These are phyloP conservation scores for Athripsodes cinereus DNA, from an alignment of 2,888 invertebrate genomes.

Conservation along the genomic window DNA sequence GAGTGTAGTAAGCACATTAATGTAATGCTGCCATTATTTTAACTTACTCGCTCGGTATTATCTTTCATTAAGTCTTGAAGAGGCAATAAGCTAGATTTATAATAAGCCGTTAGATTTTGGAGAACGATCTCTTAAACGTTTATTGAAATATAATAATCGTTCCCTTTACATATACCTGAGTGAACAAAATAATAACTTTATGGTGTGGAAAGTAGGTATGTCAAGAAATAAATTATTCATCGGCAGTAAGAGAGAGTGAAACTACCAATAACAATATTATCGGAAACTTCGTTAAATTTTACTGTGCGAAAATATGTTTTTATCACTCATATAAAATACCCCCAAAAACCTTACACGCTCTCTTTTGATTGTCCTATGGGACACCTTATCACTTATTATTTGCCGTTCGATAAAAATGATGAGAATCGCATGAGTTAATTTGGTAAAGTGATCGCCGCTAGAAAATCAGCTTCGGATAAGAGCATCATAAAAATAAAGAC, in stretches of 20 bases:
- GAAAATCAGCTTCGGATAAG: conserved; percentile 26
- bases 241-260: not conserved
- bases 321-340: not conserved
- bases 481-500: conserved; percentile 27
- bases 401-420: conserved; percentile 16
- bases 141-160: conserved; percentile 1
- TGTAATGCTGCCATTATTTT: too few relatives aligned
- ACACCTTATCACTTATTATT: conserved; percentile 2
- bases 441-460: conserved; percentile 24
- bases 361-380: not conserved
- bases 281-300: conserved; percentile 1
- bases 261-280: not conserved
- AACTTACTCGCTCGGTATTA: not conserved
- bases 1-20: too few relatives aligned
- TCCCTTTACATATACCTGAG: not conserved
- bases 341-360: too few relatives aligned
- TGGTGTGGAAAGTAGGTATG: not conserved
- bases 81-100: not conserved
- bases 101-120: not conserved
- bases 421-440: conserved; percentile 26
- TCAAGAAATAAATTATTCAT: not conserved
- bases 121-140: not conserved
- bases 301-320: not conserved
- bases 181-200: not conserved
- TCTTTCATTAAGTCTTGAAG: not conserved